Evolutionary conservation across 2,888 invertebrate species (phyloP).

Genomic region (Apotomis turbidana): DNA sequence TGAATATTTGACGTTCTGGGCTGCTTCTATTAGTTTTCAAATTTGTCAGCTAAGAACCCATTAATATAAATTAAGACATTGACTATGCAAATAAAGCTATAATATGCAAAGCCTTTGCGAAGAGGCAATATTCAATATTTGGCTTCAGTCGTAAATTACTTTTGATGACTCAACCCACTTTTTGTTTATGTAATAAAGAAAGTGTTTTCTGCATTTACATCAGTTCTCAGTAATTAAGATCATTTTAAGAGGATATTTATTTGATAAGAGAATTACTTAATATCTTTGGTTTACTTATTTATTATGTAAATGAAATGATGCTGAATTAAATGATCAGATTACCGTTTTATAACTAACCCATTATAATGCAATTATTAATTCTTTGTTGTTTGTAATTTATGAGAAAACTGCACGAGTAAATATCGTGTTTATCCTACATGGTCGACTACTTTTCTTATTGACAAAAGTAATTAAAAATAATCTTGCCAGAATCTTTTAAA

Average conservation of each 20-base stretch:
- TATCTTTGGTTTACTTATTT: slow-evolving; percentile 6
- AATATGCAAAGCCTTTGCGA: slow-evolving; percentile 27
- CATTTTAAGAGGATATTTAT: slow-evolving; percentile 17
- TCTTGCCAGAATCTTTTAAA: no score
- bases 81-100: slow-evolving; percentile 9
- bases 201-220: slow-evolving; percentile 32
- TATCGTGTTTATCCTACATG: no score
- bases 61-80: slow-evolving; percentile 21
- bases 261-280: slow-evolving; percentile 22
- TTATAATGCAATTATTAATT: background rate
- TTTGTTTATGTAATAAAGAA: slow-evolving; percentile 39
- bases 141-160: slow-evolving; percentile 18
- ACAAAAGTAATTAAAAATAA: no score
- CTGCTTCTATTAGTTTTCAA: background rate
- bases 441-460: no score
- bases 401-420: no score
- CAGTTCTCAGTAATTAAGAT: slow-evolving; percentile 24
- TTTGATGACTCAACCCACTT: slow-evolving; percentile 36
- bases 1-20: background rate
- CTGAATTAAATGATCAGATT: background rate
- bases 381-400: background rate
- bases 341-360: background rate
- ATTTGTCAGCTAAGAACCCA: background rate
- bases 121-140: slow-evolving; percentile 27
- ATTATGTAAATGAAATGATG: slow-evolving; percentile 8